phyloP scores from a whole-genome alignment of 2,113 vertebrate genomes.

The Acinonyx jubatus region DNA sequence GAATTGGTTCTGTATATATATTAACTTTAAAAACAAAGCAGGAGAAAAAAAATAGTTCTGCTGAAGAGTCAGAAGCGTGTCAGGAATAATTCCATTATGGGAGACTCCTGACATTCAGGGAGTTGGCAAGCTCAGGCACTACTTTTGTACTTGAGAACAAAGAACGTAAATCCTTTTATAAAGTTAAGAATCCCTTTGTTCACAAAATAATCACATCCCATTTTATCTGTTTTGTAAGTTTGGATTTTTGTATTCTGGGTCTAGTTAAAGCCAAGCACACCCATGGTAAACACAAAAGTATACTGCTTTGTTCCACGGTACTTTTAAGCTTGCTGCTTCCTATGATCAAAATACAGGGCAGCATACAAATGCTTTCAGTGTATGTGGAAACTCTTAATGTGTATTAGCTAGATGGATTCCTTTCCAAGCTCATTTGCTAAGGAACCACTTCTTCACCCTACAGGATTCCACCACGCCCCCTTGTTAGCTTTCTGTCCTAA shows the following conservation, averaged over 20 bases:
- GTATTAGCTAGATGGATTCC: background rate
- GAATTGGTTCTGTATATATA: background rate
- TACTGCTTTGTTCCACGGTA: constrained; percentile 26
- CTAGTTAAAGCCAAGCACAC: constrained; percentile 41
- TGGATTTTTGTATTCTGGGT: constrained; percentile 49
- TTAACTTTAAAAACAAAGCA: constrained; percentile 12
- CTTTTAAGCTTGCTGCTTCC: constrained; percentile 47
- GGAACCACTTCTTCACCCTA: no score
- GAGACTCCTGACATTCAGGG: background rate
- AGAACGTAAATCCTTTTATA: constrained; percentile 45
- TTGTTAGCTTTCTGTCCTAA: background rate
- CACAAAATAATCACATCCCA: constrained; percentile 47
- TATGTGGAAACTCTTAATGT: background rate
- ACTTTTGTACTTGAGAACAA: constrained; percentile 45
- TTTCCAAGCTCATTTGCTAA: background rate
- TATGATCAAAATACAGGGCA: constrained; percentile 40
- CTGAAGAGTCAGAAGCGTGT: background rate
- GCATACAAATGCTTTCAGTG: background rate
- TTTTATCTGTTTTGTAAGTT: constrained; percentile 58
- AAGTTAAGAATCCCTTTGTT: constrained; percentile 57
- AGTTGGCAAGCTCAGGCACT: background rate
- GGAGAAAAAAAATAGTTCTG: background rate
- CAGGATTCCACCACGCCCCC: background rate
- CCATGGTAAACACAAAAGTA: constrained; percentile 46
- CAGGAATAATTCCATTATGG: background rate